phyloP scores from a whole-genome alignment of 2,797 vertebrate genomes.

The Mareca strepera region DNA sequence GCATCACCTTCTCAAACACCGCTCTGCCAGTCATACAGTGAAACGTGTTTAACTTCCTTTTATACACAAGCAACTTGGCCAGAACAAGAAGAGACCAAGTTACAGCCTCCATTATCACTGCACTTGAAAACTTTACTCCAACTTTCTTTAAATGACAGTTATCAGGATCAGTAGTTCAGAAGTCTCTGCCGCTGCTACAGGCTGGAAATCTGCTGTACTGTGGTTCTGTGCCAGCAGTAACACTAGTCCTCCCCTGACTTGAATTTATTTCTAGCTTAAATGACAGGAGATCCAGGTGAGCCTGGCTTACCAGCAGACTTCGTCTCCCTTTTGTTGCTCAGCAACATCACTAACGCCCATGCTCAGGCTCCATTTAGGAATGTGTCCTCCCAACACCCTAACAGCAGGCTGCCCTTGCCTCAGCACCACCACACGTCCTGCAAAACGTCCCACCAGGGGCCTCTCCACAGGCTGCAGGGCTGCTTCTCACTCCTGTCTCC shows the following conservation, averaged over 20 bases:
- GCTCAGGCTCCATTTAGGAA: not conserved
- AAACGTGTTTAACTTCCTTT: not conserved
- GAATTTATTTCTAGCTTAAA: not conserved
- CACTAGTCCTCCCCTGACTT: not conserved
- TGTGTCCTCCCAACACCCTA: not conserved
- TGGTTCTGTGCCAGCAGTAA: not conserved
- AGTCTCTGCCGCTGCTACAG: not conserved
- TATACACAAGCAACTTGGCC: not conserved
- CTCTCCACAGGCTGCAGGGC: too few relatives aligned
- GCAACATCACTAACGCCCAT: not conserved
- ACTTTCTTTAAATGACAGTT: not conserved
- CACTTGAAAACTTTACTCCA: not conserved
- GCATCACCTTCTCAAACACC: not conserved
- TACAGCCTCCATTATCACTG: not conserved
- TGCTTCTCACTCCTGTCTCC: too few relatives aligned
- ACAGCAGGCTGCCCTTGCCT: not conserved
- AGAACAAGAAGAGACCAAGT: not conserved
- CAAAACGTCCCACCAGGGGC: not conserved
- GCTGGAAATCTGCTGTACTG: not conserved
- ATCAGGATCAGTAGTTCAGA: not conserved
- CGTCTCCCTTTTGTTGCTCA: not conserved
- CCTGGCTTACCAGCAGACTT: not conserved
- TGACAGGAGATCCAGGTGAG: conserved; percentile 6
- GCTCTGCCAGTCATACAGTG: not conserved
- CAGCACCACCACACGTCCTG: not conserved